Evolutionary conservation across 2,113 vertebrate species (phyloP), one percentile per base, ranked within the genome.

Genomic region (Pelusios castaneus): DNA sequence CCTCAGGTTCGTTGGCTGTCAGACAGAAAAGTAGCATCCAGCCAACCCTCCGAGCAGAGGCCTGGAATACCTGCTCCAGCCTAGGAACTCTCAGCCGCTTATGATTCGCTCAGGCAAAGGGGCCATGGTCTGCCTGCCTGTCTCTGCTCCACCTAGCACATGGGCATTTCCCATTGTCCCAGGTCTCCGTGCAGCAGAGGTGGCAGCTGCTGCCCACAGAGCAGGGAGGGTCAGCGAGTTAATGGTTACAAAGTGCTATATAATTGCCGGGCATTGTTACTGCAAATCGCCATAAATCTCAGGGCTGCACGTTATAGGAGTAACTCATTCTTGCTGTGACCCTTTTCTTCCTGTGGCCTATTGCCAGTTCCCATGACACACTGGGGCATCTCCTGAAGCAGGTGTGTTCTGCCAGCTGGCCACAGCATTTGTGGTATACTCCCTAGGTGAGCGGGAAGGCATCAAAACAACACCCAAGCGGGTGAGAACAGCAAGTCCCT

Each of bases 401-500:
- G n/a, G 19, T 34, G 49, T 10, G 58, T 31, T 16, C 54, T 22
- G 21, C 58, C 75, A 49, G 6, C 58, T 41, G 31, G 73, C 58
- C 73, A n/a, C 76, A 43, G 63, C 47, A n/a, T 1, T 0, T 31
- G 34, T 12, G 2, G 0, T 31, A 13, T 55, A 45, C 77, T 47
- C 47, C 27, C 58, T 10, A 2, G 38, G 75, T 80, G 77, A 54
- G 54, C 82, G 29, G 21, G 14, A 24, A 10, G 4, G 6, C 83
- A 55, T 80, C 83, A 63, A 67, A 52, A 75, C 63, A 63, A 11
- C 34, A 45, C 58, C 17, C 60, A 67, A n/a, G 29, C 34, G 49
- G 5, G 2, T 10, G 38, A 56, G 89, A 80, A 90, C 89, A 90
- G 38, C 10, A 41, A 58, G 83, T 90, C 77, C 89, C 73, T 21